Evolutionary conservation across 30 jellyfish, hydroid and myxozoan species (phyloP), one percentile per base, ranked within the genome.

Genomic region (Turritopsis rubra): DNA sequence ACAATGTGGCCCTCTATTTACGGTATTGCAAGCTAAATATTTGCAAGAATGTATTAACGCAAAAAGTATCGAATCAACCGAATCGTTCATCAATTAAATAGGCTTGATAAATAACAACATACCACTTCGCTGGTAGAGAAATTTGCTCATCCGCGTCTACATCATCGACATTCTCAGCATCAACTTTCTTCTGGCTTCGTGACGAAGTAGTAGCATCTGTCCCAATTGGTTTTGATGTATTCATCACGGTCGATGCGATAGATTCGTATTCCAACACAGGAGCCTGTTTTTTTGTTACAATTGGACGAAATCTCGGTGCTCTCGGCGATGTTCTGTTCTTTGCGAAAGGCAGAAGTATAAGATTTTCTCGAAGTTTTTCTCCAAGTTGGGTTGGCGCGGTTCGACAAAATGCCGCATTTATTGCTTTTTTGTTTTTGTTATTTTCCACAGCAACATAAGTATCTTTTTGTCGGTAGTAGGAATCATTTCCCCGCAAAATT

Each of bases 401-500:
- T 13, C 87, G 78, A 80, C 87, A 80, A 29, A 80, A 80, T 52
- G 87, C 87, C 3, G 60, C 79, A 26, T 80, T 80, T 17, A 80
- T 80, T 22, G 87, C 87, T 22, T 23, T 52, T 1, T 80, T 80
- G 21, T 53, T 65, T 80, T 80, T 65, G 41, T 80, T 80, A 70
- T 80, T 80, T 80, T 80, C 53, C 24, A 18, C 79, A 16, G 87
- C 87, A 16, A 60, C 87, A n/a, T 30, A 7, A 0, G 87, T 80
- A 65, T 80, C 28, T 65, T 80, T 80, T 7, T 80, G 53, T 22
- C 82, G 79, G 65, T 52, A 80, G 21, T 60, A 26, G 66, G n/a
- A 76, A 1, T 95, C 98, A 21, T 87, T 88, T 1, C 98, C 98
- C 72, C 66, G 73, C 81, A 91, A 66, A 1, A 91, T 87, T 28